Base-by-base conservation (phyloP, 2,888 invertebrate species). In the Adelognathus sp. region DNA sequence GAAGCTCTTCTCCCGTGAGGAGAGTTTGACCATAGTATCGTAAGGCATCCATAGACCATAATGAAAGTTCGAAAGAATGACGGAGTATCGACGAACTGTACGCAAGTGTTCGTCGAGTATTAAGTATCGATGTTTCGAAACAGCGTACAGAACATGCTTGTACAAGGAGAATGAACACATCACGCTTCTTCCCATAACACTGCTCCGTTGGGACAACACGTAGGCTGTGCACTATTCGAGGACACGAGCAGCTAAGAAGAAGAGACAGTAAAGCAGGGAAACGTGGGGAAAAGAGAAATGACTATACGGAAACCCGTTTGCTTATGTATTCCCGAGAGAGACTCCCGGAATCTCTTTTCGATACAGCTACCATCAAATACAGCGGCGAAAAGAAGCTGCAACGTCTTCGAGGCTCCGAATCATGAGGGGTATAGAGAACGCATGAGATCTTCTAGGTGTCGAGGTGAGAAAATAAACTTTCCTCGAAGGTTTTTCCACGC, bases 381-480 rank as follows among this genome's bases (percentile, higher is more conserved):
- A 9, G 41, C n/a, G n/a, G n/a, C n/a, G n/a, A 9, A 46, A 33
- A 58, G 60, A 54, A 63, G 14, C n/a, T 44, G 11, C 44, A 31
- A 33, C 58, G 46, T 67, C 54, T 39, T 36, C 54, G 66, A 39
- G n/a, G 27, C 39, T n/a, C 27, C 11, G 33, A 36, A 14, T 18
- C 39, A 24, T 52, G 27, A n/a, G 24, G 9, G 46, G 11, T 27
- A 52, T 33, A n/a, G 3, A 1, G 54, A 21, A 54, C 46, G 16
- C 41, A 39, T 16, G 46, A 29, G 71, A 61, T 58, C 31, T 76
- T 31, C 39, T 78, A 80, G 81, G 80, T 82, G 80, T 80, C 81
- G 83, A 85, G 84, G 84, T 85, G 86, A 85, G 84, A 87, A 89
- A 89, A 87, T 87, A 89, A 89, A 89, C 89, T 86, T 74, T 70